These are phyloP conservation scores for Poeciliopsis occidentalis DNA, from an alignment of 2,113 vertebrate species.

Conservation along the genomic window DNA sequence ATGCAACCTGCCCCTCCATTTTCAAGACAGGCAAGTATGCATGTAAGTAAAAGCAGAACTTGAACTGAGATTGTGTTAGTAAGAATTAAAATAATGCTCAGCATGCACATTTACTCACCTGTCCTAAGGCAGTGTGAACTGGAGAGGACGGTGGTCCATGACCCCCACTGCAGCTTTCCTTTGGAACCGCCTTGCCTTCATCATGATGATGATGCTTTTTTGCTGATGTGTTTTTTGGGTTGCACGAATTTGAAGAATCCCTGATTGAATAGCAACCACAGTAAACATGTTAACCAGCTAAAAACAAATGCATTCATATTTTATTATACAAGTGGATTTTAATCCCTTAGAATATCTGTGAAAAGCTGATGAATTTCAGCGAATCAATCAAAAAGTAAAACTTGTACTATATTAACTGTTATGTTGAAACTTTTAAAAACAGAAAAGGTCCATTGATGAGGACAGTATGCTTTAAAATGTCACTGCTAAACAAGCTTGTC, in stretches of 20 bases:
- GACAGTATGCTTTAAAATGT: too few relatives aligned
- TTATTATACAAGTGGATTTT: background rate
- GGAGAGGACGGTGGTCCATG: constrained; percentile 62
- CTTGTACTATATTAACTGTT: too few relatives aligned
- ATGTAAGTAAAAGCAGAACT: background rate
- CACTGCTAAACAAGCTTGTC: too few relatives aligned
- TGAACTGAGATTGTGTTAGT: background rate
- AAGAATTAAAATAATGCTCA: background rate
- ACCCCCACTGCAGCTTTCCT: constrained; percentile 17
- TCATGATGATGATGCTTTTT: constrained; percentile 37
- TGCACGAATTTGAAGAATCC: constrained; percentile 20
- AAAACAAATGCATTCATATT: background rate
- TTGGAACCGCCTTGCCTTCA: constrained; percentile 18
- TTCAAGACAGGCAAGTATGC: background rate
- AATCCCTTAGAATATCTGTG: background rate
- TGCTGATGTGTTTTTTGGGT: constrained; percentile 32
- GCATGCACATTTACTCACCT: constrained; percentile 65
- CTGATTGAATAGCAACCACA: constrained; percentile 22
- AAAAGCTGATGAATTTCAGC: background rate
- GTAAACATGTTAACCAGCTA: constrained; percentile 10
- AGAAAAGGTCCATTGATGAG: background rate
- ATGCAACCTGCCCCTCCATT: too few relatives aligned
- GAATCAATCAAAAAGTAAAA: background rate
- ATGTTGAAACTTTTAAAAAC: too few relatives aligned
- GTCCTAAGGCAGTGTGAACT: constrained; percentile 73